Conservation (phyloP, 2,113 vertebrate species). For the Cranoglanis bouderius region DNA sequence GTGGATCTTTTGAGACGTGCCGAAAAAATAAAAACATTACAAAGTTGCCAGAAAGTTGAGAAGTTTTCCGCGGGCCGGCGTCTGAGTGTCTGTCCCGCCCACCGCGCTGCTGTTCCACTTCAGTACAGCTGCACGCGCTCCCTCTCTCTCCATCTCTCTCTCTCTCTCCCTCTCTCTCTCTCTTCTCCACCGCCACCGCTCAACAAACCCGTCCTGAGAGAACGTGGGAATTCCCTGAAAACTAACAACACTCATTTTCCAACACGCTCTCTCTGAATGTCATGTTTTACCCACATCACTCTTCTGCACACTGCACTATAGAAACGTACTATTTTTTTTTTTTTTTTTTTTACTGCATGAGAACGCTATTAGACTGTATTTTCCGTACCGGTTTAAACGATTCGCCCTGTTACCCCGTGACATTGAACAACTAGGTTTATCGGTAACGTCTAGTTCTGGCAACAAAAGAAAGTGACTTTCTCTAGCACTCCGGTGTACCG, state of each 20-base stretch:
- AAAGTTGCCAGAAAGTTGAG: constrained; percentile 75
- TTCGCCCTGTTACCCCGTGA: neutral
- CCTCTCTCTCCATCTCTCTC: constrained; percentile 24
- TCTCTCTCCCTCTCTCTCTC: neutral
- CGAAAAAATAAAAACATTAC: constrained; percentile 80
- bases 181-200: constrained; percentile 58
- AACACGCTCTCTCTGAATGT: neutral
- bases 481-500: neutral
- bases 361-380: neutral
- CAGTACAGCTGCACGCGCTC: constrained; percentile 72
- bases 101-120: constrained; percentile 76
- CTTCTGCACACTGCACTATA: neutral
- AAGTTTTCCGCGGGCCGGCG: constrained; percentile 83
- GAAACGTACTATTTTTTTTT: too few species aligned
- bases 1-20: constrained; percentile 68
- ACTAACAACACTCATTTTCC: constrained; percentile 6
- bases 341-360: too few species aligned
- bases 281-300: neutral
- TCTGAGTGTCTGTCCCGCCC: constrained; percentile 82
- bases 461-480: neutral
- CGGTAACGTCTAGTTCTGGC: neutral
- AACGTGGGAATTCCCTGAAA: constrained; percentile 21
- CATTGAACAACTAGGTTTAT: neutral
- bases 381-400: neutral
- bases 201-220: constrained; percentile 52